These are phyloP conservation scores for Hoplodrina ambigua DNA, from an alignment of 2,888 invertebrate genomes.

Conservation along the genomic window DNA sequence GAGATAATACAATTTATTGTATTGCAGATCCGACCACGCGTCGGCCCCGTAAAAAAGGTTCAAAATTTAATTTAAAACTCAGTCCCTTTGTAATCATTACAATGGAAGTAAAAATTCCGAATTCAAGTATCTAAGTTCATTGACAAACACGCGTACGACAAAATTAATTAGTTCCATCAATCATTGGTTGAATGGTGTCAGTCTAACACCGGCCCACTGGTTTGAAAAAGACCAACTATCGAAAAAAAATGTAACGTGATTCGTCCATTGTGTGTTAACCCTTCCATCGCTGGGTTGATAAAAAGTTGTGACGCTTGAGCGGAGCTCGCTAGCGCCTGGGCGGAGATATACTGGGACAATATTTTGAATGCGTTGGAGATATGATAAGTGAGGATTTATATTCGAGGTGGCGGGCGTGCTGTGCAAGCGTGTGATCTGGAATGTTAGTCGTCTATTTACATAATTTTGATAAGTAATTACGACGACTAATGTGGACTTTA, in stretches of 20 bases:
- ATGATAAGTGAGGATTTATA: constrained; percentile 70
- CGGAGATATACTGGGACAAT: constrained; percentile 81
- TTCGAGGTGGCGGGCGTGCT: constrained; percentile 43
- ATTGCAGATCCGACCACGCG: constrained; percentile 41
- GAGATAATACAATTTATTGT: constrained; percentile 56
- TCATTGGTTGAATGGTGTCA: constrained; percentile 85
- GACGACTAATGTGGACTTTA: constrained; percentile 29
- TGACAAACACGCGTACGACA: constrained; percentile 79
- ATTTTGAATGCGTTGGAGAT: constrained; percentile 79
- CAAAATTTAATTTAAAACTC: constrained; percentile 71
- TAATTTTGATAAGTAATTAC: constrained; percentile 42
- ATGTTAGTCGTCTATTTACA: constrained; percentile 32
- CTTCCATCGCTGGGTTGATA: constrained; percentile 71
- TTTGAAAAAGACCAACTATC: constrained; percentile 80
- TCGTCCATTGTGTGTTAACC: constrained; percentile 85
- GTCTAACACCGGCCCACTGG: constrained; percentile 81
- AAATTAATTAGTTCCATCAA: constrained; percentile 91
- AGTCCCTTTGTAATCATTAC: constrained; percentile 75
- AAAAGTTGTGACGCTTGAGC: constrained; percentile 76
- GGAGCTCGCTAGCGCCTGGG: constrained; percentile 77
- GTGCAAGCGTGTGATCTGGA: constrained; percentile 47
- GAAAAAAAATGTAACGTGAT: constrained; percentile 86
- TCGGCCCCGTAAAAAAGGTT: constrained; percentile 53
- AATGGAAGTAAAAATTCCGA: constrained; percentile 75
- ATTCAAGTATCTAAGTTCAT: constrained; percentile 82